Percentiles rank a stretch among this genome's conserved stretches.
Evolutionary conservation across 2,888 invertebrate species (phyloP).

Genomic region (Aspidapion aeneum): DNA sequence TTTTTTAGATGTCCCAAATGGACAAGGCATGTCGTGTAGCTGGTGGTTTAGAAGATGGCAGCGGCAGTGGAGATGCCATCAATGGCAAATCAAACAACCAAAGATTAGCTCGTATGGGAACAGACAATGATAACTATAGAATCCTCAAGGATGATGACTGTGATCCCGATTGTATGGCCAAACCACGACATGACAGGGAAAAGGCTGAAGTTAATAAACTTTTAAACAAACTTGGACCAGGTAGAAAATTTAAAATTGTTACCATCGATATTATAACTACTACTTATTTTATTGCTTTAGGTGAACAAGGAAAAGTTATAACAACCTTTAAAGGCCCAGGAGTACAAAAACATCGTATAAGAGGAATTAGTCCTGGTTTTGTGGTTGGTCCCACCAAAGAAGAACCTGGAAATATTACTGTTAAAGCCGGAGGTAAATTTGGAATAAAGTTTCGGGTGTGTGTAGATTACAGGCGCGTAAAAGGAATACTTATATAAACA

Average conservation of each 20-base stretch:
- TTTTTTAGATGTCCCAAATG: constrained; percentile 12
- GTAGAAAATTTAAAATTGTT: no score
- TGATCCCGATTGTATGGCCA: constrained; percentile 14
- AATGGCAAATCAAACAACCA: no score
- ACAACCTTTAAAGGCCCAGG: not conserved
- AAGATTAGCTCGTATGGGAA: no score
- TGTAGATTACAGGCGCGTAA: no score
- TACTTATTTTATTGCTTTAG: no score
- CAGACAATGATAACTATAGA: no score
- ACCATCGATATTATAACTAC: no score
- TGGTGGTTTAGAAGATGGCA: no score
- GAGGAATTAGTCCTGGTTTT: not conserved
- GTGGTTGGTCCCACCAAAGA: not conserved
- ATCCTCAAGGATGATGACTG: constrained; percentile 8
- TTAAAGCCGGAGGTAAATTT: not conserved
- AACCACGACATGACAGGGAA: constrained; percentile 12
- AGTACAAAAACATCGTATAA: not conserved
- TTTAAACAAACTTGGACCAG: no score
- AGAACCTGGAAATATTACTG: not conserved
- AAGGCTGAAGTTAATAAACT: constrained; percentile 15
- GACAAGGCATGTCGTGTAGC: constrained; percentile 5
- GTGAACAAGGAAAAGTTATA: not conserved
- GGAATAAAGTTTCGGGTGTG: no score
- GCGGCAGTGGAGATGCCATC: no score
- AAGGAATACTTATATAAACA: no score